These are phyloP conservation scores for Imbricaverruca yamaguchii DNA, from an alignment of 2,888 invertebrate species.

Conservation along the genomic window DNA sequence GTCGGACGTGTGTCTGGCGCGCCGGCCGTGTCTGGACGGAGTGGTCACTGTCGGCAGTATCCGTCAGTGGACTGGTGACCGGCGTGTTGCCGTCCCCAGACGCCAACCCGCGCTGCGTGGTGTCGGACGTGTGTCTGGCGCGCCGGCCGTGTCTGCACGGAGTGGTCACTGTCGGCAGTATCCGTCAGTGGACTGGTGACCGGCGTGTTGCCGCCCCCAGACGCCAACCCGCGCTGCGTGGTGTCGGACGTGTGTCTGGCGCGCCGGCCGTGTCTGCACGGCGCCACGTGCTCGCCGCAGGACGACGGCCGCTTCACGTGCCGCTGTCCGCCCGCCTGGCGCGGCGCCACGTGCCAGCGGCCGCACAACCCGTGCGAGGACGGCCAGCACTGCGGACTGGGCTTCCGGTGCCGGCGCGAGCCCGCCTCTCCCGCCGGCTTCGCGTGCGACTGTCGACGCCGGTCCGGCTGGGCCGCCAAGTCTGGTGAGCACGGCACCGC, in stretches of 20 bases:
- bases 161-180: no score
- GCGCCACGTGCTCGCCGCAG: conserved; percentile 11
- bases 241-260: not conserved
- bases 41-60: no score
- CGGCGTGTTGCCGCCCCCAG: not conserved
- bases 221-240: conserved; percentile 5
- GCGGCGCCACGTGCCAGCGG: not conserved
- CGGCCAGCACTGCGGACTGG: not conserved
- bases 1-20: not conserved
- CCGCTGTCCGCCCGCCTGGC: conserved; percentile 4
- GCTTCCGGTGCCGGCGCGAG: not conserved
- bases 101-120: conserved; percentile 6
- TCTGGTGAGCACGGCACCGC: not conserved
- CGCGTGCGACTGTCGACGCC: not conserved
- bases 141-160: not conserved
- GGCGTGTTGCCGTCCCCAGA: no score
- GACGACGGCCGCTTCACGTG: conserved; percentile 4
- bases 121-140: not conserved
- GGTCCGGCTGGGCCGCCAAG: conserved; percentile 12
- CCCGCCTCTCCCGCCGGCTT: not conserved
- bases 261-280: not conserved
- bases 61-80: no score
- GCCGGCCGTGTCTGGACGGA: not conserved
- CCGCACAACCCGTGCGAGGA: not conserved
- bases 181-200: no score